These are phyloP conservation scores for Vireo griseus DNA, from an alignment of 2,797 vertebrate species.

Conservation along the genomic window DNA sequence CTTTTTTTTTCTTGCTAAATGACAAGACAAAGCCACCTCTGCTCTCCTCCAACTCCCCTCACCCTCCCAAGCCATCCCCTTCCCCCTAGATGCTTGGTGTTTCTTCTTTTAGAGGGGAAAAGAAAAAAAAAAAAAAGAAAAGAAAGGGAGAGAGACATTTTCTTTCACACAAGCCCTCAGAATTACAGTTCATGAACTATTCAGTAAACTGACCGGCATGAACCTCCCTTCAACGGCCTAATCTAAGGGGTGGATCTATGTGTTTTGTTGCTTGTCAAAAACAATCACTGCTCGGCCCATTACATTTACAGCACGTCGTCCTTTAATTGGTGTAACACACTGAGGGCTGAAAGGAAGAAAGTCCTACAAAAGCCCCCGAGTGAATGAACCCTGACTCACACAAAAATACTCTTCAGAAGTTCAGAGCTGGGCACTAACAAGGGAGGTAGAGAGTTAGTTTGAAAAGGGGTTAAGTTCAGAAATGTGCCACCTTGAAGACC, in stretches of 20 bases:
- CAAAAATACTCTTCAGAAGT: slow-evolving; percentile 89
- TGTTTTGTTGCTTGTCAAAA: slow-evolving; percentile 99
- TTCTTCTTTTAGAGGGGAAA: slow-evolving; percentile 42
- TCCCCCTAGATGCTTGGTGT: slow-evolving; percentile 69
- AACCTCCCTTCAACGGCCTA: slow-evolving; percentile 94
- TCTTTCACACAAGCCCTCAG: slow-evolving; percentile 83
- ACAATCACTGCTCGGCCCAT: slow-evolving; percentile 97
- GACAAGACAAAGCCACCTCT: slow-evolving; percentile 61
- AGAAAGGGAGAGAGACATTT: slow-evolving; percentile 73
- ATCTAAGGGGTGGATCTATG: slow-evolving; percentile 99
- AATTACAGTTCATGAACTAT: slow-evolving; percentile 90
- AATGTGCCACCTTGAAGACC: slow-evolving; percentile 84
- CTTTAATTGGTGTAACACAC: slow-evolving; percentile 96
- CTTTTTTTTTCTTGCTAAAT: slow-evolving; percentile 31
- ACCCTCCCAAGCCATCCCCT: slow-evolving; percentile 49
- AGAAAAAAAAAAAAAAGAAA: not conserved
- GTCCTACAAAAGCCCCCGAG: slow-evolving; percentile 80
- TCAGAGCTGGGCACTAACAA: slow-evolving; percentile 89
- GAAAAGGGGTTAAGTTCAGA: slow-evolving; percentile 85
- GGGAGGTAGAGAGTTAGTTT: slow-evolving; percentile 81
- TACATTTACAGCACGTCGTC: slow-evolving; percentile 98
- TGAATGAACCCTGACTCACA: slow-evolving; percentile 89
- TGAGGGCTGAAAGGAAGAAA: slow-evolving; percentile 86
- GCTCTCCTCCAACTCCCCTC: slow-evolving; percentile 4
- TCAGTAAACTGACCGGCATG: slow-evolving; percentile 88